phyloP scores from a whole-genome alignment of 1,140 invertebrate genomes.

The Lasaia peninsularis region DNA sequence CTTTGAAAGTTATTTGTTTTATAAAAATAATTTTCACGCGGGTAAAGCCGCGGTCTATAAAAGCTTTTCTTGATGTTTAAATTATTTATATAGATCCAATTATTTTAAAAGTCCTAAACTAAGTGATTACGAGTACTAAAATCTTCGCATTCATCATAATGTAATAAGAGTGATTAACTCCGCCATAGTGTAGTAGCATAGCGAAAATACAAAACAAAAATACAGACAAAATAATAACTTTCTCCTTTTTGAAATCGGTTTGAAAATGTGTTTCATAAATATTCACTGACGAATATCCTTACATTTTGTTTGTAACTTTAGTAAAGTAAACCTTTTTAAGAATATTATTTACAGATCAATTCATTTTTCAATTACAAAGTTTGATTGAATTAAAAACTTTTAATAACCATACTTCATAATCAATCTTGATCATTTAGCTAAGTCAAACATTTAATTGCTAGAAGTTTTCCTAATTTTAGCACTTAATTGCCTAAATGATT shows the following conservation, averaged over 20 bases:
- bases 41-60: too few relatives aligned
- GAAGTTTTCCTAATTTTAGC: background rate
- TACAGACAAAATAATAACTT: background rate
- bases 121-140: too few relatives aligned
- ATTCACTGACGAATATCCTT: background rate
- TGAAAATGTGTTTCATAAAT: background rate
- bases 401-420: constrained; percentile 4
- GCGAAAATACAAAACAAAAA: background rate
- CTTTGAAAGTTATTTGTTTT: too few relatives aligned
- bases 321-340: background rate
- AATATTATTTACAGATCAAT: constrained; percentile 2
- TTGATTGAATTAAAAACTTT: constrained; percentile 5
- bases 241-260: background rate
- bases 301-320: background rate
- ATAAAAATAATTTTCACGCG: too few relatives aligned
- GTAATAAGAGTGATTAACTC: too few relatives aligned
- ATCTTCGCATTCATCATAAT: too few relatives aligned
- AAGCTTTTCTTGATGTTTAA: too few relatives aligned
- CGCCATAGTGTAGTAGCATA: background rate
- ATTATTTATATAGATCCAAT: too few relatives aligned
- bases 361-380: constrained; percentile 6
- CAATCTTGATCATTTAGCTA: constrained; percentile 7
- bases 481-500: background rate
- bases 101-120: too few relatives aligned
- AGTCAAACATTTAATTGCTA: background rate